Conservation (phyloP, 1,140 invertebrate genomes). For the Eciton burchellii region DNA sequence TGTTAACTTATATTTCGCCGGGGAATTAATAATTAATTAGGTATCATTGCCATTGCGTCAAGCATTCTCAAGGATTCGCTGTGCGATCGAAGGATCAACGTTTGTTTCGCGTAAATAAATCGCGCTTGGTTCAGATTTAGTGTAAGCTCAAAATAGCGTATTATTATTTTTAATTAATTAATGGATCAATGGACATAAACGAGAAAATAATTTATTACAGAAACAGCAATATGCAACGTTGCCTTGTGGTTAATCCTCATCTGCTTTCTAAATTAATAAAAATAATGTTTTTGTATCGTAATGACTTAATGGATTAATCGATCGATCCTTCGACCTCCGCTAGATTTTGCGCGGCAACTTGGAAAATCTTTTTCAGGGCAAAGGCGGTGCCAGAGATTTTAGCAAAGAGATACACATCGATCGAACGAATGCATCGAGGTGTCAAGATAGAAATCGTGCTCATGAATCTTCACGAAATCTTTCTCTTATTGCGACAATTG, state of each 20-base stretch:
- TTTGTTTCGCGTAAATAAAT: not conserved
- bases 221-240: not conserved
- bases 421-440: not conserved
- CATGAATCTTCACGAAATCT: not conserved
- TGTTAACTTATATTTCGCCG: slow-evolving; percentile 6
- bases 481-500: not conserved
- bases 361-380: not conserved
- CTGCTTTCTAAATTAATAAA: not conserved
- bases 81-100: slow-evolving; percentile 25
- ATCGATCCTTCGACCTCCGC: slow-evolving; percentile 5
- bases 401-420: not conserved
- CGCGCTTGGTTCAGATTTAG: not conserved
- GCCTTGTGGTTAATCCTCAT: not conserved
- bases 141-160: no score
- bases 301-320: not conserved
- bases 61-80: not conserved
- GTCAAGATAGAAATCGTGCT: not conserved
- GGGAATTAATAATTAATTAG: slow-evolving; percentile 10
- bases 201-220: not conserved
- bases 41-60: slow-evolving; percentile 3
- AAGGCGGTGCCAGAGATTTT: not conserved
- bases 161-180: no score
- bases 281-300: not conserved
- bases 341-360: not conserved
- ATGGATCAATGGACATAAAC: not conserved